Evolutionary conservation across 2,888 invertebrate species (phyloP).

Genomic region (Tetheella fluctuosa): DNA sequence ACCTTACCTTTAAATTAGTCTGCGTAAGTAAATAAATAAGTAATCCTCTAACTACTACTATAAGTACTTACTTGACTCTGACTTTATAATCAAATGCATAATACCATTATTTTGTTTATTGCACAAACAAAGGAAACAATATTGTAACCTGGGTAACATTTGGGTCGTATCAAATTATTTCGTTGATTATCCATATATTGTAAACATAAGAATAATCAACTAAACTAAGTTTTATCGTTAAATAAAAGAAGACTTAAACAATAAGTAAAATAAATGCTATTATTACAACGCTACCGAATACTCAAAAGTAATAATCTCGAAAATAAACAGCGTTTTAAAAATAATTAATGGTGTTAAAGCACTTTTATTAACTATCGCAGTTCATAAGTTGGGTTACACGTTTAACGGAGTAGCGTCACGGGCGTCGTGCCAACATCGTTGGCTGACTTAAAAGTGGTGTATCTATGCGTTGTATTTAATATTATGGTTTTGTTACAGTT

Average conservation of each 20-base stretch:
- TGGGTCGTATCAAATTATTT: too few relatives aligned
- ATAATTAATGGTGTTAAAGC: slow-evolving; percentile 10
- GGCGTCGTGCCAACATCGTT: slow-evolving; percentile 52
- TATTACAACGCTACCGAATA: too few relatives aligned
- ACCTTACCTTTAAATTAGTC: neutral
- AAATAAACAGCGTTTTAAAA: slow-evolving; percentile 9
- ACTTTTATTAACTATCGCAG: slow-evolving; percentile 37
- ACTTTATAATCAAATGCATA: neutral
- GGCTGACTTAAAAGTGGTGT: slow-evolving; percentile 10
- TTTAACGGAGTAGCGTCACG: slow-evolving; percentile 47
- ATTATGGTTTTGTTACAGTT: slow-evolving; percentile 15
- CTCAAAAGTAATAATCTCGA: neutral
- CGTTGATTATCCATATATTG: too few relatives aligned
- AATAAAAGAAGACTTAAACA: too few relatives aligned
- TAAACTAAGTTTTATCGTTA: too few relatives aligned
- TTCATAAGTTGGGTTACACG: slow-evolving; percentile 53
- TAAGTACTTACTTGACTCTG: neutral
- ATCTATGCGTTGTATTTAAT: neutral
- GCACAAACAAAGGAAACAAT: neutral
- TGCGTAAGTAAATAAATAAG: slow-evolving; percentile 2
- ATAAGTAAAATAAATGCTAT: too few relatives aligned
- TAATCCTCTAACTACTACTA: too few relatives aligned
- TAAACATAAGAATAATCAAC: too few relatives aligned
- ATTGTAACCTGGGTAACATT: neutral
- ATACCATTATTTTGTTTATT: neutral